Percentiles rank a stretch among this genome's conserved stretches.
phyloP scores from a whole-genome alignment of 2,888 invertebrate genomes.

The Ferrisia virgata region DNA sequence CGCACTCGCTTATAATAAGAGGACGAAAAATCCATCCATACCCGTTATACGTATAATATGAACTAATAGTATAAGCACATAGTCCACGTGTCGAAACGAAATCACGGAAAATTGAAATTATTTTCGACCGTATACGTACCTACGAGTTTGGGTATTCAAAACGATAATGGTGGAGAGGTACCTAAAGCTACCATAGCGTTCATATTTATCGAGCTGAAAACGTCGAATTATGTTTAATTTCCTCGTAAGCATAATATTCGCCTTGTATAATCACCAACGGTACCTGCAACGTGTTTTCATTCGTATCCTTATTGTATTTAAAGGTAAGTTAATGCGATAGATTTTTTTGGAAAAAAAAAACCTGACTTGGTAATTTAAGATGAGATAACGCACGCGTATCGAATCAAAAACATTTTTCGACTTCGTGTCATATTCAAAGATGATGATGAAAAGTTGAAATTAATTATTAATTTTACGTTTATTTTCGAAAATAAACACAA shows the following conservation, averaged over 20 bases:
- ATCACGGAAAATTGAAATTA: conserved; percentile 12
- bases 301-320: neutral
- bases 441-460: too few species aligned
- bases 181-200: too few species aligned
- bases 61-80: too few species aligned
- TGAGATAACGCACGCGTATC: neutral
- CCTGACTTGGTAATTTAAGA: neutral
- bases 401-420: neutral
- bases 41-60: neutral
- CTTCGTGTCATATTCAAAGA: too few species aligned
- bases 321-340: neutral
- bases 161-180: too few species aligned
- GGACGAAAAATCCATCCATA: neutral
- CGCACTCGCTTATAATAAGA: neutral
- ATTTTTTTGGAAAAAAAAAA: neutral
- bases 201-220: too few species aligned
- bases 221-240: neutral
- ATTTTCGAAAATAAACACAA: too few species aligned
- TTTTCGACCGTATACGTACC: neutral
- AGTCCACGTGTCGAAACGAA: neutral
- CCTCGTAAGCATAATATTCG: neutral
- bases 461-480: too few species aligned
- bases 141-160: neutral
- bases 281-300: neutral
- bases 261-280: neutral